phyloP scores from a whole-genome alignment of 2,888 invertebrate genomes.

The Limnephilus lunatus region DNA sequence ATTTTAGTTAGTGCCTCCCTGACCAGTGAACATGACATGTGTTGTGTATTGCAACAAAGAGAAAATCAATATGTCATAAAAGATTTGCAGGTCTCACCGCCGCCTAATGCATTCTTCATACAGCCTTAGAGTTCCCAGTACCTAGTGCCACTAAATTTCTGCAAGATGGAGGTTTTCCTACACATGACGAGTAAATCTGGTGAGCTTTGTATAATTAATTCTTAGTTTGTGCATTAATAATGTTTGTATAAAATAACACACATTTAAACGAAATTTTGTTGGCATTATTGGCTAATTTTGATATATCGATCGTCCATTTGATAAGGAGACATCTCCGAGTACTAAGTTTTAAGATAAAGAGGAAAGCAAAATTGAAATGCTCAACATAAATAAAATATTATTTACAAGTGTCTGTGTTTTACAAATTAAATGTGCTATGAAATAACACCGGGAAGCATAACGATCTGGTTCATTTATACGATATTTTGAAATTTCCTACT shows the following conservation, averaged over 20 bases:
- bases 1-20: neutral
- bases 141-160: neutral
- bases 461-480: no score
- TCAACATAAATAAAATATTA: no score
- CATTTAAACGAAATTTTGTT: no score
- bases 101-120: neutral
- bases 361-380: no score
- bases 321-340: no score
- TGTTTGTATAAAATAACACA: neutral
- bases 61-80: neutral
- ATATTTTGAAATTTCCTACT: no score
- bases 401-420: no score
- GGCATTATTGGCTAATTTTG: no score
- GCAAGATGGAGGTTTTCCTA: neutral
- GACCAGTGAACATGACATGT: neutral
- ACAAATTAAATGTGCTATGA: no score
- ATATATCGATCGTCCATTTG: no score
- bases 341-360: no score
- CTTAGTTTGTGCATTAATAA: neutral
- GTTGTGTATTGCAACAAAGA: neutral
- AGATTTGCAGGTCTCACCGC: neutral
- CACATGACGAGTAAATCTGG: neutral
- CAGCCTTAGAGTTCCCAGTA: neutral
- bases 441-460: no score
- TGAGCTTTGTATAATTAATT: neutral